phyloP scores from a whole-genome alignment of 2,797 vertebrate species.

The Pangasius larnaudii region DNA sequence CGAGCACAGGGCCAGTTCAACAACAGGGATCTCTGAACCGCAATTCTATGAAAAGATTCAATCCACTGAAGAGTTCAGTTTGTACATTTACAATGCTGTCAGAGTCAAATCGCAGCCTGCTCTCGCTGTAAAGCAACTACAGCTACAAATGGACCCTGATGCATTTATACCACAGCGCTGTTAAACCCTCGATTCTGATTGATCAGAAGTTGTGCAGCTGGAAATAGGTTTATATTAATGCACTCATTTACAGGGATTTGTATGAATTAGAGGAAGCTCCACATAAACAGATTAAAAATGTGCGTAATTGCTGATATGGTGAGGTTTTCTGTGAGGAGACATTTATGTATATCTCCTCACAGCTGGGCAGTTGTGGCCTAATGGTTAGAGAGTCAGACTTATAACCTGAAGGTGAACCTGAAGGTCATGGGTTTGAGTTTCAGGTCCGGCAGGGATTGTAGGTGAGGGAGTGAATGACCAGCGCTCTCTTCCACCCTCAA shows the following conservation, averaged over 20 bases:
- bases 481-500: no score
- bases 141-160: background rate
- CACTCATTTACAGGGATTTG: background rate
- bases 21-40: background rate
- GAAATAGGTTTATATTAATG: background rate
- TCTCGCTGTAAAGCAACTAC: background rate
- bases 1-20: slow-evolving; percentile 4
- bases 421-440: no score
- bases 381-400: no score
- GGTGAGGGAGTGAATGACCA: no score
- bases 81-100: background rate
- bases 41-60: slow-evolving; percentile 3
- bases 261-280: background rate
- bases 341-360: background rate
- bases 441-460: no score
- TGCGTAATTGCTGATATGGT: no score
- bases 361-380: no score
- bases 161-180: background rate
- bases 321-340: background rate
- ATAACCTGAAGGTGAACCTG: no score
- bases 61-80: background rate
- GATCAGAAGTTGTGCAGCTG: background rate
- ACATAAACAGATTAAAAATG: no score
- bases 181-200: background rate
- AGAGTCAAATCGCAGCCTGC: background rate